Conservation (phyloP, 1,140 invertebrate species). For the Drosophila rhopaloa region DNA sequence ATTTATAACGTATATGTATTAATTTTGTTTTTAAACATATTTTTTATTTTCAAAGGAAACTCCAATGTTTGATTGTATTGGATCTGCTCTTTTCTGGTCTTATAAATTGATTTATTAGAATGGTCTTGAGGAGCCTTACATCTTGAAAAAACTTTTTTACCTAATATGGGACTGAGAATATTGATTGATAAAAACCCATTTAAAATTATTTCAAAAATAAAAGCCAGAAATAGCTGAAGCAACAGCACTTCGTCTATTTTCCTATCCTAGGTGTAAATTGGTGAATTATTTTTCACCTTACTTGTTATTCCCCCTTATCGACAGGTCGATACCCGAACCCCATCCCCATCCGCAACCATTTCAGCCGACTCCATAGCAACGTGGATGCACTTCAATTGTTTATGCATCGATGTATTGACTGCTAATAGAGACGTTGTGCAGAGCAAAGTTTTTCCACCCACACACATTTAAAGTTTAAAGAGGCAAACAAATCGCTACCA, state of each 20-base stretch:
- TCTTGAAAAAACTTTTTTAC: too few species aligned
- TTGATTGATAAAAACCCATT: too few species aligned
- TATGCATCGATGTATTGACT: constrained; percentile 72
- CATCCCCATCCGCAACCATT: constrained; percentile 2
- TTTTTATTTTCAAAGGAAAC: background rate
- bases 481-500: constrained; percentile 45
- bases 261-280: constrained; percentile 4
- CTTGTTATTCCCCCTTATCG: constrained; percentile 3
- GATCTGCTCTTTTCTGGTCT: too few species aligned
- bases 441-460: constrained; percentile 34
- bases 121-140: too few species aligned
- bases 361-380: constrained; percentile 54
- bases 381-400: constrained; percentile 46
- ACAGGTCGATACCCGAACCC: constrained; percentile 12
- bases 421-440: constrained; percentile 32
- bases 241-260: background rate
- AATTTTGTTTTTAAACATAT: background rate
- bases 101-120: too few species aligned
- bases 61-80: too few species aligned
- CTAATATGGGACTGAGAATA: too few species aligned
- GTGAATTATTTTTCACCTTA: constrained; percentile 14
- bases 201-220: too few species aligned
- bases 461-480: constrained; percentile 63
- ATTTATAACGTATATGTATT: too few species aligned
- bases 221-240: background rate